phyloP scores from a whole-genome alignment of 2,888 invertebrate genomes.

The Alitta virens region DNA sequence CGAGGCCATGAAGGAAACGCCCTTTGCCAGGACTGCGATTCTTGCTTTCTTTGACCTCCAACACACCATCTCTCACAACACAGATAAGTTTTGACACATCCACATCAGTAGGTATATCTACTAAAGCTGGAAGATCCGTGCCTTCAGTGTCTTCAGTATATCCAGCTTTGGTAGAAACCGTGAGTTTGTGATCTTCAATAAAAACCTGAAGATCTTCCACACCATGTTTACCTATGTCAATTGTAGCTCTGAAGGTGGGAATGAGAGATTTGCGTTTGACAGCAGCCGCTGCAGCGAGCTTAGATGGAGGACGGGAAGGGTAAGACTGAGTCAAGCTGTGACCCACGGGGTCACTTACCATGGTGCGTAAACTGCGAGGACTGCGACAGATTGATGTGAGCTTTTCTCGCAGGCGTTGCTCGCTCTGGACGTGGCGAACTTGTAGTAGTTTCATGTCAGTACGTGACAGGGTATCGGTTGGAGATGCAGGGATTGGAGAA shows the following conservation, averaged over 20 bases:
- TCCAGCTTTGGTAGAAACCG: conserved; percentile 6
- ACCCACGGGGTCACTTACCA: too few species aligned
- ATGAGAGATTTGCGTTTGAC: neutral
- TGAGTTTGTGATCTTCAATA: conserved; percentile 9
- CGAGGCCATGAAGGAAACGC: conserved; percentile 1
- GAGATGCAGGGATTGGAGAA: neutral
- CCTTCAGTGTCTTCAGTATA: neutral
- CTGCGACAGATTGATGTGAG: conserved; percentile 14
- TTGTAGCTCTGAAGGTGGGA: conserved; percentile 2
- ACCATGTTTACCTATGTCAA: conserved; percentile 9
- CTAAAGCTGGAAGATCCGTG: neutral
- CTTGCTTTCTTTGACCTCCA: conserved; percentile 14
- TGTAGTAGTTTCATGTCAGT: conserved; percentile 1
- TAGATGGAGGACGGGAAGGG: neutral
- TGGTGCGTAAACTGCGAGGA: conserved; percentile 5
- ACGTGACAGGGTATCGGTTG: neutral
- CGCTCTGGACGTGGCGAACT: conserved; percentile 16
- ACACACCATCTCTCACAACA: conserved; percentile 7
- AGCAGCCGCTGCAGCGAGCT: neutral
- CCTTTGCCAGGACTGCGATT: neutral
- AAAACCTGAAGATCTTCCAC: conserved; percentile 11
- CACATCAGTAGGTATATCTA: conserved; percentile 6
- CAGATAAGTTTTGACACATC: conserved; percentile 12
- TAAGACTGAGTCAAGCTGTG: neutral
- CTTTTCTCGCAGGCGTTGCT: conserved; percentile 16